phyloP scores from a whole-genome alignment of 2,113 vertebrate genomes.

The Hystrix cristata region DNA sequence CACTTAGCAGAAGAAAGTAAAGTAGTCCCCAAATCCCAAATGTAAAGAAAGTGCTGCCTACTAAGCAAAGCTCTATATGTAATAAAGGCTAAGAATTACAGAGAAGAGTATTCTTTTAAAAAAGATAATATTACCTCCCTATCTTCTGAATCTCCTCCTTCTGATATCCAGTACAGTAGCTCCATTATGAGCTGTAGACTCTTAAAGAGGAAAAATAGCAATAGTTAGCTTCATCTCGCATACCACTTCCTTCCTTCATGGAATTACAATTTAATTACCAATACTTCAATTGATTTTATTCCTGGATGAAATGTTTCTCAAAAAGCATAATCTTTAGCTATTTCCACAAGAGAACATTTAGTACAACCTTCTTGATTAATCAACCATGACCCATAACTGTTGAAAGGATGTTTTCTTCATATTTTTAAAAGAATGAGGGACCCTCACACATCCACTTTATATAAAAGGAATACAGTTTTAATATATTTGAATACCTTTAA shows the following conservation, averaged over 20 bases:
- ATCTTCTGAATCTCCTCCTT: constrained; percentile 78
- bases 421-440: neutral
- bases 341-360: constrained; percentile 70
- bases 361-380: constrained; percentile 69
- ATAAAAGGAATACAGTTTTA: constrained; percentile 1
- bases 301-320: constrained; percentile 47
- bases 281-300: constrained; percentile 74
- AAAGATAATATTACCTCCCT: constrained; percentile 76
- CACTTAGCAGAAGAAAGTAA: neutral
- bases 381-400: constrained; percentile 32
- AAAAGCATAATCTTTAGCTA: constrained; percentile 51
- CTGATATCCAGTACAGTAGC: constrained; percentile 32
- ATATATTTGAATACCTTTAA: neutral
- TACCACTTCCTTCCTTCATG: constrained; percentile 33
- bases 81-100: constrained; percentile 52
- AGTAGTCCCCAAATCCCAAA: constrained; percentile 19
- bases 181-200: constrained; percentile 23
- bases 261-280: constrained; percentile 78
- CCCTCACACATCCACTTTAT: neutral
- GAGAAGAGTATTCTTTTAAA: constrained; percentile 68
- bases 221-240: constrained; percentile 49
- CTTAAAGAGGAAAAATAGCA: constrained; percentile 66
- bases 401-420: constrained; percentile 45
- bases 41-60: neutral
- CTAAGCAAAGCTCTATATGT: constrained; percentile 65